Base-by-base conservation (phyloP, 2,797 vertebrate species). In the Xiphophorus birchmanni region DNA sequence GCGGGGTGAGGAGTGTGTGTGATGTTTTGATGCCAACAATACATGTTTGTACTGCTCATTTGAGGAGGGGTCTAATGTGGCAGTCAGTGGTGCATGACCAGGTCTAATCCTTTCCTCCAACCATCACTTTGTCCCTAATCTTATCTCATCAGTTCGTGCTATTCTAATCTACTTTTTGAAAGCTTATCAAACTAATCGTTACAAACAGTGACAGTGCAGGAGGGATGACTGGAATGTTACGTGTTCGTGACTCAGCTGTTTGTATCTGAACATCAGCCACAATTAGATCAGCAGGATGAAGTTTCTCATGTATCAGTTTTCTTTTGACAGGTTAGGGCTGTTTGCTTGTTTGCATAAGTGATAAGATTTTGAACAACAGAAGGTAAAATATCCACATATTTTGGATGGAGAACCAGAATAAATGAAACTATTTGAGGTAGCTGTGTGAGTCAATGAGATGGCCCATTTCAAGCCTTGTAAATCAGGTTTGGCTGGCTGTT, bases 141-240 rank as follows among this genome's bases (percentile, higher is more conserved):
- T 92, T 85, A 93, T 93, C 91, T 92, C 92, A 89, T 94, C 90
- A 93, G 89, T 92, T 89, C 56, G 2, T 40, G 77, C 90, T 84
- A 82, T 91, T 89, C 84, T 94, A 95, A 95, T 95, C 93, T 94
- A 86, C 91, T 92, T 95, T 87, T 88, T 89, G 83, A 93, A 90
- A 93, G 90, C 88, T 95, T 93, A 94, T 93, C 89, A 93, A 93
- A 92, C 89, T 92, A 93, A 93, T 94, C 85, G 83, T 88, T 77
- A 78, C 78, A 58, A 82, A 84, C 65, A 81, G 89, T 91, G 91
- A 93, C 89, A 90, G 89, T 81, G 88, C 87, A 88, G 77, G 37
- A 72, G 21, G 71, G 76, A 29, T 77, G 90, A 82, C 77, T 74
- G 80, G 86, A 82, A 81, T 78, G 26, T 84, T 89, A 92, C 81